Conservation (phyloP, 2,113 vertebrate genomes). For the Forbesichthys agassizii region DNA sequence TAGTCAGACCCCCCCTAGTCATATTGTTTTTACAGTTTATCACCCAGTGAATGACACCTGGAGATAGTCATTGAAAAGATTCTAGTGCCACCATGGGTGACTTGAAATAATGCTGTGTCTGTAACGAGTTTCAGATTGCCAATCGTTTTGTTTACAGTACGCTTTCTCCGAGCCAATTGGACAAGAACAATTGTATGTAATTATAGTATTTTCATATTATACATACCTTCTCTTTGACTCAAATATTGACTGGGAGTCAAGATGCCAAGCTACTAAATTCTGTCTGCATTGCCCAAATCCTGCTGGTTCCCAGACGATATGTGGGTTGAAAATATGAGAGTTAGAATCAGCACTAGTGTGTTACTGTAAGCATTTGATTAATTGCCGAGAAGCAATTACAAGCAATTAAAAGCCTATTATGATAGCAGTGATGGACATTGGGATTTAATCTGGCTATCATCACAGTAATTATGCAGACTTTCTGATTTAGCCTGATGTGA, state of each 20-base stretch:
- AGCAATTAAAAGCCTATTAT: constrained; percentile 67
- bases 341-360: neutral
- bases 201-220: too few relatives aligned
- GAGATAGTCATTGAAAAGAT: neutral
- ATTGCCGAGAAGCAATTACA: constrained; percentile 62
- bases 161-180: too few relatives aligned
- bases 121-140: neutral
- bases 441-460: constrained; percentile 60
- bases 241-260: constrained; percentile 6
- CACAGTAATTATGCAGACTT: constrained; percentile 50
- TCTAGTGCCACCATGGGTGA: neutral
- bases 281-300: constrained; percentile 28
- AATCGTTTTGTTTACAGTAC: neutral
- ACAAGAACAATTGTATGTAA: too few relatives aligned
- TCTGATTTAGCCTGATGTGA: constrained; percentile 9
- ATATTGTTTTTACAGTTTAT: neutral
- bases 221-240: neutral
- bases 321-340: neutral
- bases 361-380: constrained; percentile 65
- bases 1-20: neutral
- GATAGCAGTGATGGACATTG: constrained; percentile 57
- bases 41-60: neutral
- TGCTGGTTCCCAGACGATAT: constrained; percentile 21
- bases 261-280: constrained; percentile 43
- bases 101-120: neutral